Evolutionary conservation across 2,797 vertebrate genomes (phyloP).

Genomic region (Sparidentex hasta): DNA sequence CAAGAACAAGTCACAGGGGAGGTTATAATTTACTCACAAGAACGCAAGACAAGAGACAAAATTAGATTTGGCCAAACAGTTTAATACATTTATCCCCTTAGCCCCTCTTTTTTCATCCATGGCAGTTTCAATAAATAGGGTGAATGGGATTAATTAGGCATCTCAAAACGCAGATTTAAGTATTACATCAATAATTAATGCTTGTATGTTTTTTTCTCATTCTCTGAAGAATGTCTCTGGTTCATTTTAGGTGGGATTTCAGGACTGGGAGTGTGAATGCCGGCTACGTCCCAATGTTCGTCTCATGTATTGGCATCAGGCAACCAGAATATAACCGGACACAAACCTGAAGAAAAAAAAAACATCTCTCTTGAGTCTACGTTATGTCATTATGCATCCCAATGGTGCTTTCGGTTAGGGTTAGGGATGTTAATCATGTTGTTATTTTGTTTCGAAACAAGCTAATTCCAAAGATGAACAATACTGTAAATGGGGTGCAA

Average conservation of each 20-base stretch:
- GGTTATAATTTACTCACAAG: slow-evolving; percentile 39
- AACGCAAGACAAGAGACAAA: slow-evolving; percentile 35
- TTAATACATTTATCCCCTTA: slow-evolving; percentile 38
- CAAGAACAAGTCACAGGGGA: slow-evolving; percentile 41
- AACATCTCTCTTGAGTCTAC: too few species aligned
- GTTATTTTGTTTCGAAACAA: neutral
- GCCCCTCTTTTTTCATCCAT: slow-evolving; percentile 8
- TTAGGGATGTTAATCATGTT: too few species aligned
- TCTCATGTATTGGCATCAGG: neutral
- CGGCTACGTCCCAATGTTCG: neutral
- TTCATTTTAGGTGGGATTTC: slow-evolving; percentile 11
- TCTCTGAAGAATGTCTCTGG: slow-evolving; percentile 21
- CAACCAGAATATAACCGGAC: neutral
- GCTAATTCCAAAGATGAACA: neutral
- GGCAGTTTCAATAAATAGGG: slow-evolving; percentile 45
- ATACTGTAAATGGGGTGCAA: neutral
- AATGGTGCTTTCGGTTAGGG: too few species aligned
- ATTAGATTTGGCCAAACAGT: slow-evolving; percentile 52
- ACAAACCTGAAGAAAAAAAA: neutral
- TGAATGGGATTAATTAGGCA: slow-evolving; percentile 53
- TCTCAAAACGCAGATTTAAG: slow-evolving; percentile 53
- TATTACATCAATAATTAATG: slow-evolving; percentile 60
- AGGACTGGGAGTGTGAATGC: neutral
- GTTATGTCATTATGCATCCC: too few species aligned
- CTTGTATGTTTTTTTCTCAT: slow-evolving; percentile 36